These are phyloP conservation scores for Coecobrya sp. DNA, from an alignment of 2,888 invertebrate genomes.

Conservation along the genomic window DNA sequence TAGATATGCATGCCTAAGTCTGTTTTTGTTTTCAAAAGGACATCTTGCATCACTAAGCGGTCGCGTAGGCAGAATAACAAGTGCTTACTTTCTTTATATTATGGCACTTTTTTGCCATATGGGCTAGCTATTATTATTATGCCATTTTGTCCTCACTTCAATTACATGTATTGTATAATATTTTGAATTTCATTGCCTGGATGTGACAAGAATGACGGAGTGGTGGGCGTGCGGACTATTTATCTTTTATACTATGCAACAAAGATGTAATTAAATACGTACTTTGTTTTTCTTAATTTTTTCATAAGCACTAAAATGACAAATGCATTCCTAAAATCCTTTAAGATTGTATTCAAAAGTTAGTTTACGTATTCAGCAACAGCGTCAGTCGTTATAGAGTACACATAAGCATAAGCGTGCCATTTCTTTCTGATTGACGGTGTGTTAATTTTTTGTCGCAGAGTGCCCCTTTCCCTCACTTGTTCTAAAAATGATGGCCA, in stretches of 20 bases:
- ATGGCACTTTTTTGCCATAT: constrained; percentile 29
- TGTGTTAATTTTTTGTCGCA: too few relatives aligned
- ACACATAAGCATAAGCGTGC: too few relatives aligned
- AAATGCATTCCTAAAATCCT: too few relatives aligned
- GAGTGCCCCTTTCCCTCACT: too few relatives aligned
- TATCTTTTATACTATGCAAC: background rate
- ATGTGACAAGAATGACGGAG: constrained; percentile 53
- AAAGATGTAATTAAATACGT: background rate
- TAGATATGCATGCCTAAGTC: background rate
- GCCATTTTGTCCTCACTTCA: constrained; percentile 37
- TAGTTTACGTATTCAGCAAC: too few relatives aligned
- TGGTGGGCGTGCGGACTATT: constrained; percentile 25
- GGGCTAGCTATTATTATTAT: constrained; percentile 35
- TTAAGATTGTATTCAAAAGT: too few relatives aligned
- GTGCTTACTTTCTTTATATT: background rate
- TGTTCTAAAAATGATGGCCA: too few relatives aligned
- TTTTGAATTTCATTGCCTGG: constrained; percentile 28
- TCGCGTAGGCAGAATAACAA: background rate
- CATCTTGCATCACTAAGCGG: background rate
- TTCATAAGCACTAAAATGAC: too few relatives aligned
- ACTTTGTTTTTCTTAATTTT: too few relatives aligned
- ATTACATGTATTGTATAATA: constrained; percentile 46
- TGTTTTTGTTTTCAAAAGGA: constrained; percentile 9
- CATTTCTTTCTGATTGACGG: too few relatives aligned
- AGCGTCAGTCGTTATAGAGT: too few relatives aligned